Conservation (phyloP, 2,113 vertebrate genomes). For the Spermophilus dauricus region DNA sequence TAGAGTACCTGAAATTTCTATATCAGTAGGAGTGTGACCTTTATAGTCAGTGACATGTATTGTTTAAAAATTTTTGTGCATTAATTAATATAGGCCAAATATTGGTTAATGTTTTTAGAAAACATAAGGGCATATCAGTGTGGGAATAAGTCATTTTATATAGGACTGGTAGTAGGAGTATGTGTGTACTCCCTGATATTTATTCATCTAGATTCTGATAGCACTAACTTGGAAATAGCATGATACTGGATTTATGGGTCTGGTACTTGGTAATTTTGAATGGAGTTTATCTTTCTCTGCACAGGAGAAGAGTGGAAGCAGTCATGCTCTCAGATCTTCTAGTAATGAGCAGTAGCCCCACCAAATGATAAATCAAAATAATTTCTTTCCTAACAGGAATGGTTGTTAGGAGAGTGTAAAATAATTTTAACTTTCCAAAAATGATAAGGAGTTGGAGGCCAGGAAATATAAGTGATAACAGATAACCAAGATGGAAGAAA, state of each 20-base stretch:
- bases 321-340: not conserved
- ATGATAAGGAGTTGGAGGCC: not conserved
- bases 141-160: slow-evolving; percentile 43
- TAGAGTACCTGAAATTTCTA: not conserved
- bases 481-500: slow-evolving; percentile 30
- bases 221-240: slow-evolving; percentile 51
- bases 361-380: slow-evolving; percentile 18
- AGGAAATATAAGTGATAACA: not conserved
- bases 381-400: slow-evolving; percentile 28
- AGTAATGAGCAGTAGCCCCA: not conserved
- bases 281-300: not conserved
- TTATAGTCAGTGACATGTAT: not conserved
- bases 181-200: slow-evolving; percentile 33
- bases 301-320: slow-evolving; percentile 4
- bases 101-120: slow-evolving; percentile 39
- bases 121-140: not conserved
- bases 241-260: slow-evolving; percentile 18
- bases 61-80: slow-evolving; percentile 39
- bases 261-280: slow-evolving; percentile 48
- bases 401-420: slow-evolving; percentile 33
- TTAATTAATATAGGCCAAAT: slow-evolving; percentile 27
- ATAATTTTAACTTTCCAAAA: slow-evolving; percentile 32
- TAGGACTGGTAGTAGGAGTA: not conserved
- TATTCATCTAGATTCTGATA: slow-evolving; percentile 13
- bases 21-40: not conserved